Evolutionary conservation across 2,113 vertebrate species (phyloP).

Genomic region (Cyprinodon brontotheroides): DNA sequence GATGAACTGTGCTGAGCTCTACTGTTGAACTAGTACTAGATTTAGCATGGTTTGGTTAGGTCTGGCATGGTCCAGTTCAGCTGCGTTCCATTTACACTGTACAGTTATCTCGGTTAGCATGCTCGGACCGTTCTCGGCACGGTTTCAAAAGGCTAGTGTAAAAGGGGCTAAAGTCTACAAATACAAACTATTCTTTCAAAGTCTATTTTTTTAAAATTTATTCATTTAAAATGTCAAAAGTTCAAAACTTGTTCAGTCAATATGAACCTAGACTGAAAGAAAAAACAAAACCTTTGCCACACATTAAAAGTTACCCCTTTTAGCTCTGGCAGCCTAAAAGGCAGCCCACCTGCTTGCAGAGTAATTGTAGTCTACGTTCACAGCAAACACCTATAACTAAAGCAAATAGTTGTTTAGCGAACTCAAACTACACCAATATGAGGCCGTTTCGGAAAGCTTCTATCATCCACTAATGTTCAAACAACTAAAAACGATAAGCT

Average conservation of each 20-base stretch:
- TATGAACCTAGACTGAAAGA: background rate
- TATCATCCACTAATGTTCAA: background rate
- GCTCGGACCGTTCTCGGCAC: too few relatives aligned
- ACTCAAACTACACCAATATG: conserved; percentile 3
- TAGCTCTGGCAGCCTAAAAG: conserved; percentile 3
- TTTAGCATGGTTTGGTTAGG: too few relatives aligned
- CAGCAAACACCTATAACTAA: background rate
- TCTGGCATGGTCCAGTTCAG: too few relatives aligned
- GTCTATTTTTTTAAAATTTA: too few relatives aligned
- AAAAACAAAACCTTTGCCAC: background rate
- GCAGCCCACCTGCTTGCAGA: conserved; percentile 19
- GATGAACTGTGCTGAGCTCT: too few relatives aligned
- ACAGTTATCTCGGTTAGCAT: too few relatives aligned
- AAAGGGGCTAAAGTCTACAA: too few relatives aligned
- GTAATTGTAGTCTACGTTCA: conserved; percentile 29
- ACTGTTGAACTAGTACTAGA: too few relatives aligned
- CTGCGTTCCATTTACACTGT: too few relatives aligned
- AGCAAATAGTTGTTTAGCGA: conserved; percentile 25
- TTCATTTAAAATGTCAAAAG: too few relatives aligned
- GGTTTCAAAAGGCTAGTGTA: too few relatives aligned
- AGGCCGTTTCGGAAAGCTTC: background rate
- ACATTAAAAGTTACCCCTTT: conserved; percentile 5
- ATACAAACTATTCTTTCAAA: too few relatives aligned
- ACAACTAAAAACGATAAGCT: conserved; percentile 5
- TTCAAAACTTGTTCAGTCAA: background rate